Evolutionary conservation across 2,113 vertebrate species (phyloP).

Genomic region (Pseudopipra pipra): DNA sequence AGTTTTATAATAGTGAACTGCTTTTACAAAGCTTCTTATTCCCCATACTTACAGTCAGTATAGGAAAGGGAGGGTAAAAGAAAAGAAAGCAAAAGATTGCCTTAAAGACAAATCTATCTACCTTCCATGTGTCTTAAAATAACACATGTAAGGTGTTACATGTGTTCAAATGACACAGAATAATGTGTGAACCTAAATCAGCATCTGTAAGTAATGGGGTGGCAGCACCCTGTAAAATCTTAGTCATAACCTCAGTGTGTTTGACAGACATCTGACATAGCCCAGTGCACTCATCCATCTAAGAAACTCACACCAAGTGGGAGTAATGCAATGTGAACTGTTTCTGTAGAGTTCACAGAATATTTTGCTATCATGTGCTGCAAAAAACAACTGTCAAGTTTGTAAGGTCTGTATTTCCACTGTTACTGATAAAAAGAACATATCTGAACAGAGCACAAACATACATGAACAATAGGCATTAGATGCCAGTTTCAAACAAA

Average conservation of each 20-base stretch:
- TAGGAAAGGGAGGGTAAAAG: not conserved
- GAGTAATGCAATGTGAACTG: not conserved
- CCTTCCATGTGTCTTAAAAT: not conserved
- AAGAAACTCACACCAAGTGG: not conserved
- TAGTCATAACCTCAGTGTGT: not conserved
- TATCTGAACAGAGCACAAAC: not conserved
- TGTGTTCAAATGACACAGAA: not conserved
- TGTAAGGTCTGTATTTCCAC: not conserved
- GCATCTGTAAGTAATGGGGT: rapidly evolving
- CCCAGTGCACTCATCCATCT: not conserved
- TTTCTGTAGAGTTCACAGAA: not conserved
- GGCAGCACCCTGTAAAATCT: not conserved
- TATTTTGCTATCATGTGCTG: not conserved
- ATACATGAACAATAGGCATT: not conserved
- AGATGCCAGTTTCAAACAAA: not conserved
- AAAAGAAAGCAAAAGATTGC: not conserved
- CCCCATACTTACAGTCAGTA: not conserved
- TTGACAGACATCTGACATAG: rapidly evolving
- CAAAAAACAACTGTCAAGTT: not conserved
- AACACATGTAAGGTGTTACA: not conserved
- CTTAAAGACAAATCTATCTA: not conserved
- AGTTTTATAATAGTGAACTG: not conserved
- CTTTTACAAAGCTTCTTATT: not conserved
- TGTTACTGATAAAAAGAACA: not conserved
- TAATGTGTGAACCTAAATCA: rapidly evolving